A percentile compares a stretch with the other conserved stretches of the same genome.
Conservation (phyloP, 2,797 vertebrate species). For the Cuniculus paca region DNA sequence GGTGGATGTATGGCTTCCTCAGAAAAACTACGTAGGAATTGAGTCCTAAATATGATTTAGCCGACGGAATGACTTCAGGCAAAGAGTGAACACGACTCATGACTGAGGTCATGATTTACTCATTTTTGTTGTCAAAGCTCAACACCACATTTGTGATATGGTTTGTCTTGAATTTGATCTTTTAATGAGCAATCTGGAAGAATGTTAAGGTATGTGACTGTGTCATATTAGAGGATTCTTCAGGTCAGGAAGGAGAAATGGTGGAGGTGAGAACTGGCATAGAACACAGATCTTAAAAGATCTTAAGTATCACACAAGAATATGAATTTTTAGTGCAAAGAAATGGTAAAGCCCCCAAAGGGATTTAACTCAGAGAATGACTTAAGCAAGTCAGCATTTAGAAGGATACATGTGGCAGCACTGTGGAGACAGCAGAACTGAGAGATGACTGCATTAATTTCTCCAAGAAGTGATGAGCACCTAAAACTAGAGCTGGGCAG, state of each 20-base stretch:
- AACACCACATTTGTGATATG: neutral
- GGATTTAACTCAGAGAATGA: conserved; percentile 55
- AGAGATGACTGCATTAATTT: conserved; percentile 53
- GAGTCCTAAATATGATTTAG: neutral
- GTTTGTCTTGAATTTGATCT: neutral
- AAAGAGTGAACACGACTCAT: neutral
- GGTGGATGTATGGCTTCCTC: neutral
- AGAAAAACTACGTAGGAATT: neutral
- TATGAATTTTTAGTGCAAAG: conserved; percentile 8
- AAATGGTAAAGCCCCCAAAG: conserved; percentile 4
- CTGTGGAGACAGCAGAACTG: neutral
- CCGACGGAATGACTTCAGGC: neutral
- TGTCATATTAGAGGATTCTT: neutral
- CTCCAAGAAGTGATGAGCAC: neutral
- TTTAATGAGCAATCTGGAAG: neutral
- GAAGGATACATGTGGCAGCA: conserved; percentile 38
- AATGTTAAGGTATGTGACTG: neutral
- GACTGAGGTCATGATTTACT: neutral
- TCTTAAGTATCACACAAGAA: neutral
- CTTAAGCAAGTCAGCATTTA: conserved; percentile 59
- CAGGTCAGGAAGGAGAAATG: neutral
- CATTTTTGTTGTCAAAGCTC: neutral
- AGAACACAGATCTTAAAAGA: neutral
- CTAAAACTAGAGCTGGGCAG: neutral
- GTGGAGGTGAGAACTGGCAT: neutral